Evolutionary conservation across 2,888 invertebrate genomes (phyloP), one percentile per base, ranked within the genome.

Genomic region (Zygothrica quintamaculata): DNA sequence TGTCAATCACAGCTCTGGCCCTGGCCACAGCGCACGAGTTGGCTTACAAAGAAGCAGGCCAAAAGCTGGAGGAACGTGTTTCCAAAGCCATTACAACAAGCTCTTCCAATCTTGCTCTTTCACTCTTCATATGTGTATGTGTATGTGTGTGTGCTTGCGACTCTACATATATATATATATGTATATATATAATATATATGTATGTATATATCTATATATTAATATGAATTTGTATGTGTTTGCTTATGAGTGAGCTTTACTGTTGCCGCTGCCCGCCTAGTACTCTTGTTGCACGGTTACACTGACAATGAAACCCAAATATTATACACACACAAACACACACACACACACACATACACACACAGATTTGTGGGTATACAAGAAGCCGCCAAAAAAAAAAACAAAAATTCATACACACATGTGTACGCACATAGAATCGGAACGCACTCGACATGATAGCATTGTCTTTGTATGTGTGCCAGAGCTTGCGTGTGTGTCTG

Each of bases 11-110:
- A 50, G 25, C 67, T 58, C 53, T 59, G 55, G 70, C 78, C 68
- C 70, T 70, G 74, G 59, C 69, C 59, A 51, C 55, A 36, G 43
- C 59, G 59, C 64, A 53, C 59, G 44, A 62, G 55, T 72, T 68
- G 73, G 72, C 68, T 72, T 72, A 72, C 72, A 66, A 68, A 73
- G 73, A 75, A 77, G 73, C 80, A 72, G 80, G 82, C 79, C 84
- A 82, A 72, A 66, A 77, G 77, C 74, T 67, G 75, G 62, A 70
- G 75, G 78, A 79, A 77, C 77, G 70, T 69, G 79, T 78, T 78
- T 78, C 74, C 67, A 66, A 59, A 61, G 42, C 59, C 68, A 76
- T 84, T 81, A 77, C 81, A 80, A 70, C 77, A 65, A 72, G 65
- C 71, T 66, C 67, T 56, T 60, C 42, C 46, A 47, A 34, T 57